Evolutionary conservation across 2,888 invertebrate species (phyloP), one percentile per base, ranked within the genome.

Genomic region (Acanthacorydalis orientalis): DNA sequence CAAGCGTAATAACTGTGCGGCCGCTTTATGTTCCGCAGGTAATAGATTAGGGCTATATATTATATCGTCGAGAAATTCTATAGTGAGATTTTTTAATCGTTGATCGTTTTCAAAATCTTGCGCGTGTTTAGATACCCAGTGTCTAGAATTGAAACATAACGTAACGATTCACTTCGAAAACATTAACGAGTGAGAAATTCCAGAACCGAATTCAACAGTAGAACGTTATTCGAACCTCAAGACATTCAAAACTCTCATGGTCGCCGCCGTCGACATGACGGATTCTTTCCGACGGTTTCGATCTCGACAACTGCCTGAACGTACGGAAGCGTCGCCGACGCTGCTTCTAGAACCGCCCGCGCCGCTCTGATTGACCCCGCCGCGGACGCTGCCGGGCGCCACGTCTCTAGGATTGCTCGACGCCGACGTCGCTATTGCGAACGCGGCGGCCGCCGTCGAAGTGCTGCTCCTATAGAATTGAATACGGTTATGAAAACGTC

Each of bases 81-180:
- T 83, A 1, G 90, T 86, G 56, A 85, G 67, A 23, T 75, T 76
- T 52, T 84, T 81, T 49, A 92, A 70, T 47, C 77, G 74, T 39
- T 74, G 74, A 59, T 89, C 81, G 11, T 75, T 74, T 68, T 87
- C 87, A 64, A 90, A 90, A 63, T 90, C 89, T 65, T 87, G 86
- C 1, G 85, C 80, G 62, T 91, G 90, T 64, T 91, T 91, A 1
- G 86, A 86, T 33, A 88, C 83, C 92, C 92, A 92, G 62, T 91
- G 91, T 51, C 89, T 75, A 53, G 31, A 46, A 23, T 23, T 23
- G 6, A 23, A 23, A 23, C 6, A 23, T 6, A 23, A 6, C 2
- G 2, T 23, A 23, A 23, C 6, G 2, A 23, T 23, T 6, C 3
- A 23, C 6, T 23, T 23, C 6, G n/a, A n/a, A n/a, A n/a, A n/a